phyloP scores from a whole-genome alignment of 2,888 invertebrate genomes.

The Eumerus sabulonum region DNA sequence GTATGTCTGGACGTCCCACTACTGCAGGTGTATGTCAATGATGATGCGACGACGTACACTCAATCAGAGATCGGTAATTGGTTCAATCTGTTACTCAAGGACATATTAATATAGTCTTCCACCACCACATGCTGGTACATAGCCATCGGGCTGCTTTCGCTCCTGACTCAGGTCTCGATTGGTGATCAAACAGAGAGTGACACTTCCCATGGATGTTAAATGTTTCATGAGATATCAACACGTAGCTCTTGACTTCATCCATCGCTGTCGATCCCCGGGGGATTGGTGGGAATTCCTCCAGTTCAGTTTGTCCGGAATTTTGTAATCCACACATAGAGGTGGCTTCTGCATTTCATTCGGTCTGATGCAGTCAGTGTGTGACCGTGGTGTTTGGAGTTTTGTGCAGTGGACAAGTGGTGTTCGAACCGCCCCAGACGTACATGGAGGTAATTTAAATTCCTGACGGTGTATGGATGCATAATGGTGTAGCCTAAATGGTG shows the following conservation, averaged over 20 bases:
- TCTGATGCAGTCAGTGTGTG: conserved; percentile 11
- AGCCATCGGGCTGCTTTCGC: conserved; percentile 17
- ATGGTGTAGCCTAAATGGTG: too few species aligned
- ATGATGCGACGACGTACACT: conserved; percentile 8
- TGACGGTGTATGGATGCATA: neutral
- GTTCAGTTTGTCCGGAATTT: conserved; percentile 16
- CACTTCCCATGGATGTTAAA: conserved; percentile 36
- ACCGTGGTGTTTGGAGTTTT: conserved; percentile 40
- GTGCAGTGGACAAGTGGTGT: conserved; percentile 7
- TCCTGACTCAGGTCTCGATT: conserved; percentile 21
- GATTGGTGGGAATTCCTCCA: conserved; percentile 33
- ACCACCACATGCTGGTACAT: conserved; percentile 10
- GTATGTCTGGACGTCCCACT: conserved; percentile 22
- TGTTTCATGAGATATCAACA: conserved; percentile 10
- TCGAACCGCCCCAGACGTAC: conserved; percentile 36
- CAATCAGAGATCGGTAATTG: conserved; percentile 30
- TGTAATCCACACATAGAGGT: conserved; percentile 42
- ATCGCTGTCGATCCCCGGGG: conserved; percentile 12
- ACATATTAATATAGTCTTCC: conserved; percentile 45
- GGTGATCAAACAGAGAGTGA: conserved; percentile 34
- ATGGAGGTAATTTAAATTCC: conserved; percentile 65
- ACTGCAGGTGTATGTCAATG: conserved; percentile 57
- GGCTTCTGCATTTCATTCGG: conserved; percentile 40
- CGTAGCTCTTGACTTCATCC: conserved; percentile 17
- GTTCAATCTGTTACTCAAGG: conserved; percentile 46